Base-by-base conservation (phyloP, 2,888 invertebrate genomes). In the Boloria selene region DNA sequence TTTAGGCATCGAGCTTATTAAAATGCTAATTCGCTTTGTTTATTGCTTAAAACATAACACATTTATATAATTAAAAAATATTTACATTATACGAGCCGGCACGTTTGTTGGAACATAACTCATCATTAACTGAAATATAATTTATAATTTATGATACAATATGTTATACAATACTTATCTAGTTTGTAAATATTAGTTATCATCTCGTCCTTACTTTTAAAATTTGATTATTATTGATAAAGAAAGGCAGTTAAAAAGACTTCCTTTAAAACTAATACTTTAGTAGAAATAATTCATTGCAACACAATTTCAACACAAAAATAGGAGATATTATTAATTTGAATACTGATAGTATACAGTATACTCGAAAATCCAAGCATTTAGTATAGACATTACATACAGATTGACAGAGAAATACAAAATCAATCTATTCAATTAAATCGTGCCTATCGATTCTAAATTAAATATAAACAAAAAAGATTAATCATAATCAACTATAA, bases 381-480 rank as follows among this genome's bases (percentile, higher is more conserved):
- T 31, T 31, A 31, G 31, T 31, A 2, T 7, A 31, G 31, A 42
- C n/a, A 50, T 60, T 18, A 50, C 38, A 55, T 44, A 42, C 6
- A 13, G 4, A 53, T 53, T 18, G 7, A 0, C 31, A 54, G 13
- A 47, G 17, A 42, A 45, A 13, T 45, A 64, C 52, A 63, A 26
- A 56, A 59, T 17, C 45, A 62, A 54, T 67, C 38, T 52, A 58
- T 55, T 59, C 59, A 62, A 69, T 69, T 54, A 51, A 47, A 69
- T 67, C 58, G 51, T 50, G 67, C 59, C 54, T 71, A 64, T 63
- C 70, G 72, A 74, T 73, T 79, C 75, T 77, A 79, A 82, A 82
- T 81, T 76, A 74, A 79, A 79, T 79, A 83, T 79, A 82, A 83
- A 83, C 78, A 81, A 82, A 81, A 78, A 80, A 82, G 70, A 81